Conservation (phyloP, 2,113 vertebrate species). For the Seriola aureovittata region DNA sequence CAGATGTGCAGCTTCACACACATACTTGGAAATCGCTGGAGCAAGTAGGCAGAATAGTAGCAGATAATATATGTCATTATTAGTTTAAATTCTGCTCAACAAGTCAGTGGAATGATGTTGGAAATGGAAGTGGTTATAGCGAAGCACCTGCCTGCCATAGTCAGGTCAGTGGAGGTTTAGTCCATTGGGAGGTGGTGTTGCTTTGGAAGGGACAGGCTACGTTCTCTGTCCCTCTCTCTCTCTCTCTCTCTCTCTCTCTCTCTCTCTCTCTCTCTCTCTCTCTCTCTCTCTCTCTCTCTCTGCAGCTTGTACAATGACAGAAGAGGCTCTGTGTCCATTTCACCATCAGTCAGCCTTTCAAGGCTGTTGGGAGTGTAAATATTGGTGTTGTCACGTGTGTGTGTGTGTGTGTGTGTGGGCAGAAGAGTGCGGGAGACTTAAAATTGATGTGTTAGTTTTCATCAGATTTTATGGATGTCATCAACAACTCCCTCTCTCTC, state of each 20-base stretch:
- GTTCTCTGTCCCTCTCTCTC: neutral
- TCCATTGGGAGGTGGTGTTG: conserved; percentile 51
- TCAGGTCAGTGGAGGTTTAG: conserved; percentile 1
- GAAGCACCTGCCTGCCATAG: neutral
- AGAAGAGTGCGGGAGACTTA: neutral
- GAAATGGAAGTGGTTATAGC: neutral
- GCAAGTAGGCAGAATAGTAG: neutral
- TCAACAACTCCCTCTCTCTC: conserved; percentile 1
- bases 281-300: neutral
- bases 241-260: too few species aligned
- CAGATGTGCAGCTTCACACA: conserved; percentile 46
- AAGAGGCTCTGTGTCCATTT: neutral
- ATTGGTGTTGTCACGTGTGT: neutral
- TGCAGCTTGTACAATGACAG: neutral
- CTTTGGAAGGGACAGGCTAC: neutral
- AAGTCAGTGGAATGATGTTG: neutral
- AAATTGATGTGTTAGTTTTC: neutral
- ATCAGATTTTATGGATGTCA: conserved; percentile 1
- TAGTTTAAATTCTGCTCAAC: neutral
- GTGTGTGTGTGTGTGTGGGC: neutral
- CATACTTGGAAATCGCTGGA: neutral
- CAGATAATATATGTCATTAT: neutral
- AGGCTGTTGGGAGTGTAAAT: conserved; percentile 24
- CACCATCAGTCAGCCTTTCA: neutral
- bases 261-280: too few species aligned